Conservation (phyloP, 2,113 vertebrate species). For the Micronisus gabar region DNA sequence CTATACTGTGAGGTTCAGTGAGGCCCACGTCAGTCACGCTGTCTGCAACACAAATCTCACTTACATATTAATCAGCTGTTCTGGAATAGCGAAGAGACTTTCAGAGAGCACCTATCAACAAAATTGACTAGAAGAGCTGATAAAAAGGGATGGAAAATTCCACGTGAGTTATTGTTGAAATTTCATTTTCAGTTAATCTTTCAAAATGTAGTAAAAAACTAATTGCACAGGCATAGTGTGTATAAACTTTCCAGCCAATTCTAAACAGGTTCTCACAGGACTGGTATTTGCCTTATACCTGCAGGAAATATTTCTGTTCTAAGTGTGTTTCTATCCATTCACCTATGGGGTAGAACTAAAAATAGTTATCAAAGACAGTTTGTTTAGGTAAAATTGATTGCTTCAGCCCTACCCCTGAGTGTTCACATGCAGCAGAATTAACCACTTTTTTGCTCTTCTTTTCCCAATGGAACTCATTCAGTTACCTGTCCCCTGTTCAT, state of each 20-base stretch:
- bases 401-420: not conserved
- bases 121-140: not conserved
- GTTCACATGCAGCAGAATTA: not conserved
- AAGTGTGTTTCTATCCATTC: not conserved
- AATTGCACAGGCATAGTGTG: not conserved
- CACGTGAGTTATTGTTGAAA: not conserved
- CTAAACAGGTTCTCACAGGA: slow-evolving; percentile 29
- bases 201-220: not conserved
- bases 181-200: not conserved
- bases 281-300: not conserved
- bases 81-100: not conserved
- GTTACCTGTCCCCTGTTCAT: not conserved
- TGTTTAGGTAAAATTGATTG: not conserved
- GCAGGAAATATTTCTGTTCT: not conserved
- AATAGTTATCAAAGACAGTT: not conserved
- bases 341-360: not conserved
- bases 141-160: not conserved
- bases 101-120: not conserved
- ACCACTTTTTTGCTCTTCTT: not conserved
- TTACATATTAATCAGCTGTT: not conserved
- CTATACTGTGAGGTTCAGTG: not conserved
- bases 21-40: not conserved
- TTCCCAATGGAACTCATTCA: not conserved
- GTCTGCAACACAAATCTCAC: not conserved
- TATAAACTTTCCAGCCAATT: not conserved